These are phyloP conservation scores for Gymnoscopelus braueri DNA, from an alignment of 2,797 vertebrate genomes.

Conservation along the genomic window DNA sequence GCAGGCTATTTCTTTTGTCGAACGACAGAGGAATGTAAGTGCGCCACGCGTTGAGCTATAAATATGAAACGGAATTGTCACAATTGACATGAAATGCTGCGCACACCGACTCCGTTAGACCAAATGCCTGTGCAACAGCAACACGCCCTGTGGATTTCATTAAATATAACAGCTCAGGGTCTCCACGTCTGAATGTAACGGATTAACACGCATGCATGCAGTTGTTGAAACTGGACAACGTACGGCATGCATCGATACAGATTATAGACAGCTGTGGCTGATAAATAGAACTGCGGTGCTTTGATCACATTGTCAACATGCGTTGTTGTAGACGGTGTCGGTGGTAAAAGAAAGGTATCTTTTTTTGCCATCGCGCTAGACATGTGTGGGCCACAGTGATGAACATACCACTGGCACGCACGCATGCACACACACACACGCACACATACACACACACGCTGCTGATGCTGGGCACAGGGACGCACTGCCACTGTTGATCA, in stretches of 20 bases:
- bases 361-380: not conserved
- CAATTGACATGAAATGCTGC: too few species aligned
- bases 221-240: not conserved
- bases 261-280: not conserved
- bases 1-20: too few species aligned
- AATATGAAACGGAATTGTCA: too few species aligned
- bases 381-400: not conserved
- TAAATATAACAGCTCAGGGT: too few species aligned
- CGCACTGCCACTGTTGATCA: too few species aligned
- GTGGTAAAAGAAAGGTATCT: not conserved
- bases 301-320: not conserved
- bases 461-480: constrained; percentile 27
- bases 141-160: too few species aligned
- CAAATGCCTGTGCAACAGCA: too few species aligned
- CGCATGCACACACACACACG: too few species aligned
- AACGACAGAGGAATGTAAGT: too few species aligned
- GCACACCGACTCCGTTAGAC: too few species aligned
- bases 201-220: not conserved
- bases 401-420: too few species aligned
- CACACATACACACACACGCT: not conserved
- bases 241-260: not conserved
- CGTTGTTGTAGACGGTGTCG: not conserved
- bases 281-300: not conserved
- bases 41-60: too few species aligned
- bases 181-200: not conserved